Percentiles rank a stretch among this genome's conserved stretches.
Evolutionary conservation across 2,888 invertebrate genomes (phyloP).

Genomic region (Octodonta nipae): DNA sequence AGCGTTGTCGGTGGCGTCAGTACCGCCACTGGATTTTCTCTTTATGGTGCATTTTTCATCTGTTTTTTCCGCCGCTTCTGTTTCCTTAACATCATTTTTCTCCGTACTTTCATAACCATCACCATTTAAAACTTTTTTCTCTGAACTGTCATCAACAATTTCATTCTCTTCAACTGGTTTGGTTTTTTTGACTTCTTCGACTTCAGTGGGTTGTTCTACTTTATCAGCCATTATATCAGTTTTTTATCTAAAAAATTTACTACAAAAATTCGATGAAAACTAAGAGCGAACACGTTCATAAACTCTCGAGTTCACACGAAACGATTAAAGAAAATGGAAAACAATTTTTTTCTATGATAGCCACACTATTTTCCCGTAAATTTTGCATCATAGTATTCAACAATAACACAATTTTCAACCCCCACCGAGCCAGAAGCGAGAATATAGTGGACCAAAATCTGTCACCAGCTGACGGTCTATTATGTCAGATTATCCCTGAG

Average conservation of each 20-base stretch:
- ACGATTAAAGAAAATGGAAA: conserved; percentile 14
- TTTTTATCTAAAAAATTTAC: conserved; percentile 18
- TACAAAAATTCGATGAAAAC: conserved; percentile 18
- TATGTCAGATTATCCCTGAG: no score
- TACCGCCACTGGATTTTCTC: conserved; percentile 50
- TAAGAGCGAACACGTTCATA: conserved; percentile 20
- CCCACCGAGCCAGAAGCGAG: no score
- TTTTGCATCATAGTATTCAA: no score
- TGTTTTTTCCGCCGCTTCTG: conserved; percentile 4
- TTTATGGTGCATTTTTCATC: conserved; percentile 28
- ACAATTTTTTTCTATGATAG: no score
- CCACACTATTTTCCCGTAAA: no score
- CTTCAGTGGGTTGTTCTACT: conserved; percentile 44
- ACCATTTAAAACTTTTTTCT: conserved; percentile 32
- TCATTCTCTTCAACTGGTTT: conserved; percentile 27
- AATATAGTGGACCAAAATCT: no score
- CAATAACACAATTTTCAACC: no score
- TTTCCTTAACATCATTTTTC: conserved; percentile 18
- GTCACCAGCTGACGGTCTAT: no score
- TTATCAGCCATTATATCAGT: conserved; percentile 48
- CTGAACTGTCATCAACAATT: conserved; percentile 10
- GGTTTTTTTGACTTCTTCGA: conserved; percentile 11
- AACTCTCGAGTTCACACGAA: conserved; percentile 13
- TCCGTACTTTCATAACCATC: conserved; percentile 35
- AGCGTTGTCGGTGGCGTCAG: conserved; percentile 37